Percentiles rank a stretch among this genome's conserved stretches.
These are phyloP conservation scores for Ariopsis seemanni DNA, from an alignment of 2,113 vertebrate species.

Conservation along the genomic window DNA sequence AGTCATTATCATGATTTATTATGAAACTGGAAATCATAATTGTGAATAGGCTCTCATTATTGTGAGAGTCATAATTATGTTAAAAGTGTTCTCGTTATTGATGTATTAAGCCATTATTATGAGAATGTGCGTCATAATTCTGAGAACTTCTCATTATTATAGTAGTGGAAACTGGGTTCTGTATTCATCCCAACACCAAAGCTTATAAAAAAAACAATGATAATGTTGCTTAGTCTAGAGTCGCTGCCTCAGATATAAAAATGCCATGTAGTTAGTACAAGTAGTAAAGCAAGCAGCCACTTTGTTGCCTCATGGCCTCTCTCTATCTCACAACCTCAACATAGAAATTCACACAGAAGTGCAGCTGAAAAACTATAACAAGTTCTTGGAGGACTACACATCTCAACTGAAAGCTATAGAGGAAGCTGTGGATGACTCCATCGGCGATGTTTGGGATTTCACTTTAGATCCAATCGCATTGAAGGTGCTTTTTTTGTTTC, in stretches of 20 bases:
- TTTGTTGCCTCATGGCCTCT: neutral
- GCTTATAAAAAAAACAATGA: neutral
- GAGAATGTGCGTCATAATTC: too few species aligned
- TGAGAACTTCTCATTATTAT: too few species aligned
- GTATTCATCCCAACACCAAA: too few species aligned
- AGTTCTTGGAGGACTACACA: slow-evolving; percentile 92
- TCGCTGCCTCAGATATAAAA: neutral
- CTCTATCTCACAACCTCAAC: neutral
- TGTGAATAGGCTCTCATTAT: too few species aligned
- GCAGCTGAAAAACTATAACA: slow-evolving; percentile 93
- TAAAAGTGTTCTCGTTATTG: too few species aligned
- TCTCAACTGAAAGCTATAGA: slow-evolving; percentile 92
- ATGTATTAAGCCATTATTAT: too few species aligned
- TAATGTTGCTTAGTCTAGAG: neutral
- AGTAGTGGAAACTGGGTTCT: too few species aligned
- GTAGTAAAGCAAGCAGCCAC: neutral
- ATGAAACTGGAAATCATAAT: too few species aligned
- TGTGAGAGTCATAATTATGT: too few species aligned
- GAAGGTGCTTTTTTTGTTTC: slow-evolving; percentile 72
- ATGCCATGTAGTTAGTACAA: neutral
- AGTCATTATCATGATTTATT: too few species aligned
- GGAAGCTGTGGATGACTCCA: slow-evolving; percentile 91
- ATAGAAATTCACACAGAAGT: slow-evolving; percentile 98
- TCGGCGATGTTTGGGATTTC: slow-evolving; percentile 98
- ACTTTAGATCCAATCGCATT: slow-evolving; percentile 93